Evolutionary conservation across 2,888 invertebrate genomes (phyloP), one percentile per base, ranked within the genome.

Genomic region (Aphidoletes aphidimyza): DNA sequence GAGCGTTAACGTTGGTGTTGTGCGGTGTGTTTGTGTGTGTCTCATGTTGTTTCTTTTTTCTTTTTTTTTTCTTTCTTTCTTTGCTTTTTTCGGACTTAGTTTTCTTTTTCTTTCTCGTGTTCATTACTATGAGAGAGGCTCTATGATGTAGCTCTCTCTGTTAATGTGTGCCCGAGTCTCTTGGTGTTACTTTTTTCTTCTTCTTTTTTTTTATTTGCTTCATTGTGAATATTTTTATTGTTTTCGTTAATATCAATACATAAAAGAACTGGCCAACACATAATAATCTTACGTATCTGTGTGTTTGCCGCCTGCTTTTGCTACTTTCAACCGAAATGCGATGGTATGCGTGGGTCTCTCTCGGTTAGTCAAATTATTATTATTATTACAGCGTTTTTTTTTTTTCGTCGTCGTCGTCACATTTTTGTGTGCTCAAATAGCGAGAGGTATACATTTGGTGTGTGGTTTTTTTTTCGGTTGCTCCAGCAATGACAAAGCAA

Each of bases 271-370:
- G 17, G 69, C 30, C 69, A 54, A 22, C 54, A 69, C 69, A 69
- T 30, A 69, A 69, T n/a, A n/a, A n/a, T n/a, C 22, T 54, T 54
- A n/a, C 22, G 54, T 54, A 22, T 47, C 22, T 22, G 54, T 54
- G 22, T 54, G 34, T 5, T 34, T 69, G 69, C 30, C 30, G 69
- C 30, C n/a, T 69, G 30, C 69, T 69, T 69, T 14, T 69, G 34
- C 69, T 34, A 69, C 69, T 69, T 69, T 69, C 30, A 69, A 30
- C 3, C 3, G 14, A 30, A 54, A 69, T 69, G 69, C 69, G 69
- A n/a, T 69, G 26, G 69, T 69, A n/a, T 69, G 69, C 69, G 69
- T 69, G 69, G 69, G 69, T 69, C 69, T 69, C 30, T 69, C n/a
- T 69, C 5, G n/a, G n/a, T 54, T 54, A n/a, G n/a, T 54, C n/a